Evolutionary conservation across 2,888 invertebrate genomes (phyloP), one percentile per base, ranked within the genome.

Genomic region (Neoascia interrupta): DNA sequence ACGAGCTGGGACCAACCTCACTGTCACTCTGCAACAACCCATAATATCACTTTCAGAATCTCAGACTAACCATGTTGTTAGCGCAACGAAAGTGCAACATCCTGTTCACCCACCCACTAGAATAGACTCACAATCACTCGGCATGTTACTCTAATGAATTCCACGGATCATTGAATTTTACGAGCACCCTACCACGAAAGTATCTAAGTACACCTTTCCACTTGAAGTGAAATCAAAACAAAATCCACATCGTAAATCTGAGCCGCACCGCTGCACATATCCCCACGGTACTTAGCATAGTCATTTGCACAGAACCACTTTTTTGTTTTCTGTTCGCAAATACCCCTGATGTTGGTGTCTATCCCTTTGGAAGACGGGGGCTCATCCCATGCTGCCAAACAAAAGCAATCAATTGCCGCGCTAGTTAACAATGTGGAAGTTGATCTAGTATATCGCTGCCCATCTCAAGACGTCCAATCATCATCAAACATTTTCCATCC

Each of bases 361-460:
- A n/a, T n/a, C 8, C 10, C 10, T 31, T 31, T 31, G 8, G 8
- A 3, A n/a, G 21, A 58, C 31, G 28, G n/a, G 36, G 26, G 18
- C 23, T 18, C 53, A 16, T 36, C 28, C 23, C 31, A 49, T 41
- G 68, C 43, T 58, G 70, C 75, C 10, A 11, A 37, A 37, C 13
- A 41, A 2, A 3, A 58, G 70, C 70, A 79, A 72, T 79, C 79
- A 79, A 79, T 79, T 79, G 73, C 79, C 79, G 79, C 64, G 56
- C 79, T 73, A 79, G 79, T 79, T 79, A 79, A 79, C 72, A 72
- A 79, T 79, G 79, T 72, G 66, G 79, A 79, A 79, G 79, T 79
- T 73, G 79, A 79, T 79, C 79, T 79, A 79, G 79, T 79, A 79
- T 73, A 72, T 73, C 68, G n/a, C n/a, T n/a, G n/a, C 56, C 49